Conservation (phyloP, 2,113 vertebrate species). For the Tachysurus fulvidraco region DNA sequence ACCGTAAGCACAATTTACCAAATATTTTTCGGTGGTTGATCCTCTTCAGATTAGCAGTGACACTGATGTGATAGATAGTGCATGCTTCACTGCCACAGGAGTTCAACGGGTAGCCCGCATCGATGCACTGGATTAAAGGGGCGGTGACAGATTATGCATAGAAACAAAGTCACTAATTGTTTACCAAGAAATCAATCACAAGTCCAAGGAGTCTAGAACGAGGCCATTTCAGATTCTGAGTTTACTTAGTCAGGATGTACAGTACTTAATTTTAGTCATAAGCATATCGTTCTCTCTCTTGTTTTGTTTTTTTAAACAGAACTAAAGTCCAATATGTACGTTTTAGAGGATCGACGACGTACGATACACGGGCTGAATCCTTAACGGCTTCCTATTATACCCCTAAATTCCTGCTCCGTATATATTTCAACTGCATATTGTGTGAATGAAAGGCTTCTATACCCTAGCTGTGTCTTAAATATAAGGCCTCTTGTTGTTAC, state of each 20-base stretch:
- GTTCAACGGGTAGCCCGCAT: background rate
- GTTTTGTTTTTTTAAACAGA: constrained; percentile 72
- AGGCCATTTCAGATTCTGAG: background rate
- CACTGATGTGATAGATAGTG: too few relatives aligned
- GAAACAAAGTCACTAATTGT: background rate
- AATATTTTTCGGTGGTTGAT: background rate
- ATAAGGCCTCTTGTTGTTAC: constrained; percentile 22
- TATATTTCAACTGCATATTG: background rate
- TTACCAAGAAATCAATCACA: background rate
- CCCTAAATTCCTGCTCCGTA: background rate
- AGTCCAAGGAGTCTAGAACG: background rate
- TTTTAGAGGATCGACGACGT: constrained; percentile 7
- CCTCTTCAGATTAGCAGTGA: background rate
- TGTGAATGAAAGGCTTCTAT: background rate
- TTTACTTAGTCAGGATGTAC: background rate
- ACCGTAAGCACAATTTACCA: background rate
- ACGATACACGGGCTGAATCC: background rate
- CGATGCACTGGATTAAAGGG: background rate
- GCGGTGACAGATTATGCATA: background rate
- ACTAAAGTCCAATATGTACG: constrained; percentile 93
- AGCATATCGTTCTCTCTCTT: background rate
- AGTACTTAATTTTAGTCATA: background rate
- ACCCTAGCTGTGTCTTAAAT: background rate
- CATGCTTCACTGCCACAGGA: background rate
- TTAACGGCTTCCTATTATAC: background rate